Evolutionary conservation across 2,113 vertebrate species (phyloP), one percentile per base, ranked within the genome.

Genomic region (Xiphias gladius): DNA sequence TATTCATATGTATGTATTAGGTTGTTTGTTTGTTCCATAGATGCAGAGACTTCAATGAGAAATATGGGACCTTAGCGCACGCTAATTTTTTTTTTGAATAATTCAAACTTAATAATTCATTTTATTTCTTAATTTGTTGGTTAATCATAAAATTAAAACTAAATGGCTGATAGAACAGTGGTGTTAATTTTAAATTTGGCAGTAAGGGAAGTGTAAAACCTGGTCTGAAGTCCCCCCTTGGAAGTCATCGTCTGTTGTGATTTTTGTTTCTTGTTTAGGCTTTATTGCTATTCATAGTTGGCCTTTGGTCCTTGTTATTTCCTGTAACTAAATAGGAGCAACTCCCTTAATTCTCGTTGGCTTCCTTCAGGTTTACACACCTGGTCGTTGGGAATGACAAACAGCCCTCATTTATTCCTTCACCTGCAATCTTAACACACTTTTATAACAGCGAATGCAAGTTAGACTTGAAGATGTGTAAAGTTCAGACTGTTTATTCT

Each of bases 291-390:
- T 92, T 86, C 88, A 80, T 86, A 82, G 88, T 69, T 26, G 7
- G 28, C 75, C 87, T 90, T 86, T 92, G 88, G 66, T 83, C 52
- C 20, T 37, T 93, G 91, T 90, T 88, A 86, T 91, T 94, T 94
- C 92, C 92, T 92, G 64, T 43, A 76, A 80, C 80, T 82, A 74
- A 87, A 72, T 16, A 32, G 24, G 9, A 69, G 9, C 69, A 12
- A 70, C 14, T 57, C 28, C 48, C 50, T 30, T 72, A 26, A 80
- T 76, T 68, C 52, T 62, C 46, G 13, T 12, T 14, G 57, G 52
- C 85, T 91, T 94, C 86, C 86, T 86, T 65, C 75, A 83, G 63
- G 78, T 83, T 41, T 24, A 62, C 78, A 85, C 91, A 89, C 86
- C 87, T 88, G 88, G 46, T 59, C 61, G 58, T 12, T 54, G 46